phyloP scores from a whole-genome alignment of 2,113 vertebrate species.

The Delphinus delphis region DNA sequence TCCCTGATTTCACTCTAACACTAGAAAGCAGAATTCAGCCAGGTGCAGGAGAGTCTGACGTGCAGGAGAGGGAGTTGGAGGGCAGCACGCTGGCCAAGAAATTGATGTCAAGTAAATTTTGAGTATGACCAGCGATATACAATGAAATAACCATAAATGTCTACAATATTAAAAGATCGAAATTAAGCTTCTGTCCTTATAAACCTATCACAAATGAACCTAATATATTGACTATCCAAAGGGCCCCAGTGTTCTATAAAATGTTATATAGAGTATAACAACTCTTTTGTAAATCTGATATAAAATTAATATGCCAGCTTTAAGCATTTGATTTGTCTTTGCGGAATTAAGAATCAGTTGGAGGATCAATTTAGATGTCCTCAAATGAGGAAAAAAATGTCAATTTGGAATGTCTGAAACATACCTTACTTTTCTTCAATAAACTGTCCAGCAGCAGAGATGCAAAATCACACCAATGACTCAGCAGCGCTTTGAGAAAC shows the following conservation, averaged over 20 bases:
- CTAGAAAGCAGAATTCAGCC: background rate
- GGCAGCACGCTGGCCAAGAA: background rate
- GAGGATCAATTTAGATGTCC: constrained; percentile 3
- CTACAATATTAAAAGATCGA: background rate
- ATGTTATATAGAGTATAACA: constrained; percentile 8
- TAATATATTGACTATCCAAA: constrained; percentile 34
- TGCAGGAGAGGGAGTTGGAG: fast-evolving
- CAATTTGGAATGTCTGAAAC: background rate
- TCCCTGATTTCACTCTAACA: background rate
- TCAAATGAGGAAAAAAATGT: background rate
- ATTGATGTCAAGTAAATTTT: background rate
- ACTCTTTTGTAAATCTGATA: constrained; percentile 41
- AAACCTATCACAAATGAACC: constrained; percentile 36
- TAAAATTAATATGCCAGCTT: constrained; percentile 49
- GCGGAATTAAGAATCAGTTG: constrained; percentile 28
- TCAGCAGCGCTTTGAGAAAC: background rate
- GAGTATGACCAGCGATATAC: background rate
- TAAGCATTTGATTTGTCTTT: constrained; percentile 45
- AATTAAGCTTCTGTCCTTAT: constrained; percentile 25
- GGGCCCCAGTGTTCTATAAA: constrained; percentile 19
- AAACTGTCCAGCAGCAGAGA: background rate
- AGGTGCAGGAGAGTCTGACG: background rate
- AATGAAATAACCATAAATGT: constrained; percentile 7
- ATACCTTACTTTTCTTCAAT: background rate
- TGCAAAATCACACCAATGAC: background rate